Base-by-base conservation (phyloP, 2,797 vertebrate genomes). In the Poecilia velifera region DNA sequence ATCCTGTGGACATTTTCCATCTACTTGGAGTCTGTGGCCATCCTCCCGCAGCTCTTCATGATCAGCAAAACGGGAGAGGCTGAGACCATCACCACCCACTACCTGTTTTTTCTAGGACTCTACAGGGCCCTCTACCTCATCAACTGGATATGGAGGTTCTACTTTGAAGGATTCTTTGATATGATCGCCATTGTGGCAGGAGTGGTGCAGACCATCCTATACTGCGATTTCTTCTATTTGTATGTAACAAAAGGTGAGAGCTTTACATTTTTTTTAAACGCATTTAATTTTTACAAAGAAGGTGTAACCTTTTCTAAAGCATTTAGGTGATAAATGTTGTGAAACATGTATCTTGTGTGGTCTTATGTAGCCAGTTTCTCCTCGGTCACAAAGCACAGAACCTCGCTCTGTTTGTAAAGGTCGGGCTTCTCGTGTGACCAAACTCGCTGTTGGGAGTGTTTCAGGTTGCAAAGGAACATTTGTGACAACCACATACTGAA, bases 141-240 rank as follows among this genome's bases (percentile, higher is more conserved):
- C 96, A 99, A 99, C 94, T 99, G 98, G 98, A 98, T 99, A 93
- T 99, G 98, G 98, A 97, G 98, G 91, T 99, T 96, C 95, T 98
- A 98, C 91, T 99, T 98, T 1, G 98, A 99, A 94, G 97, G 98
- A 66, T 99, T 99, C 96, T 99, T 99, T 57, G 98, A 99, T 92
- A 95, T 99, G 96, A 99, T 99, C 43, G 98, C 98, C 64, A 97
- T 99, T 36, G 98, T 99, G 86, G 97, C 98, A 4, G 98, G 98
- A 0, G 96, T 99, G 79, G 98, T 99, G 82, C 98, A 99, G 96
- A 99, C 98, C 43, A 95, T 99, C 83, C 97, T 99, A 64, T 99
- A 99, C 95, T 99, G 98, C 88, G 98, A 99, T 96, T 99, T 99
- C 96, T 99, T 99, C 96, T 99, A 99, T 93, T 96, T 99, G 95